Evolutionary conservation across 2,888 invertebrate species (phyloP).

Genomic region (Drosophila maculinotata): DNA sequence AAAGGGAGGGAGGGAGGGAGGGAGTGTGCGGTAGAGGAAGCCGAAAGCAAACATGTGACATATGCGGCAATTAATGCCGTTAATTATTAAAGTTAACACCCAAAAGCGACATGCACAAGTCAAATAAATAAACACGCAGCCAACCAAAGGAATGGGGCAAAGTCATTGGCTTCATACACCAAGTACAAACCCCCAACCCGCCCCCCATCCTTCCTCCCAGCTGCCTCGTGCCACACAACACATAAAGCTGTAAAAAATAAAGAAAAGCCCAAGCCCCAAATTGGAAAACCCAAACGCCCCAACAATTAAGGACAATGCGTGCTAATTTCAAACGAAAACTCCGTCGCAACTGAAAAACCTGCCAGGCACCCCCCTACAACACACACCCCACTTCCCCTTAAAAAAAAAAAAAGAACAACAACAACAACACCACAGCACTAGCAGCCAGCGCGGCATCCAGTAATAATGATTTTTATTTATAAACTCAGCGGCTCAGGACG

Average conservation of each 20-base stretch:
- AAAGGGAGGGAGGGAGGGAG: not conserved
- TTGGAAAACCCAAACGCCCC: slow-evolving; percentile 60
- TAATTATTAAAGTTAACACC: slow-evolving; percentile 80
- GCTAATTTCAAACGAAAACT: slow-evolving; percentile 70
- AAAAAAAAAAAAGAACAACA: not conserved
- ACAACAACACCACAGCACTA: not conserved
- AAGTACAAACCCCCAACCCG: not conserved
- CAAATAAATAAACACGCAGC: slow-evolving; percentile 80
- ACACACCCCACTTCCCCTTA: not conserved
- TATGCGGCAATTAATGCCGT: slow-evolving; percentile 80
- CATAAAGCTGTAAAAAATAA: slow-evolving; percentile 2
- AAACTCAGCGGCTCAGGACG: slow-evolving; percentile 54
- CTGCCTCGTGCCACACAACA: not conserved
- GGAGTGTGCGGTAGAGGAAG: not conserved
- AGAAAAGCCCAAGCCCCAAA: slow-evolving; percentile 15
- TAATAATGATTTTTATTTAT: slow-evolving; percentile 76
- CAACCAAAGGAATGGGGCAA: slow-evolving; percentile 35
- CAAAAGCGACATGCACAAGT: slow-evolving; percentile 82
- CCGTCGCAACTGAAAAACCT: slow-evolving; percentile 38
- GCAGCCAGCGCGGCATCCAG: slow-evolving; percentile 26
- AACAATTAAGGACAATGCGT: slow-evolving; percentile 78
- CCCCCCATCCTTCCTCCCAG: not conserved
- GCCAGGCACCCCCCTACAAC: not conserved
- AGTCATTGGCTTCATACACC: slow-evolving; percentile 58
- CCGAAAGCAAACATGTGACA: slow-evolving; percentile 76